A percentile compares a stretch with the other conserved stretches of the same genome.
These are phyloP conservation scores for Drosophila littoralis DNA, from an alignment of 1,140 invertebrate species.

Conservation along the genomic window DNA sequence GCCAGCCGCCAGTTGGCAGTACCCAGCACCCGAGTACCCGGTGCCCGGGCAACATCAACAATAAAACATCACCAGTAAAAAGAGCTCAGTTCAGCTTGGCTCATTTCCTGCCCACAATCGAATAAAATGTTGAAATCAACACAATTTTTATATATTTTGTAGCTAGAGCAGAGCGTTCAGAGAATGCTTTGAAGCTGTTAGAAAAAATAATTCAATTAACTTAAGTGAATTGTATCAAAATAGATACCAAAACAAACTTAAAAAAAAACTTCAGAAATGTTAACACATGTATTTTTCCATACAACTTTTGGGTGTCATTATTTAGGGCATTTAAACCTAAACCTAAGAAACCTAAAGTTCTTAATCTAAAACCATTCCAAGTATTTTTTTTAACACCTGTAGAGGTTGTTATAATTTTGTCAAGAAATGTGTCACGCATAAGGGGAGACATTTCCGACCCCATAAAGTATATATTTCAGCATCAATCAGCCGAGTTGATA, in stretches of 20 bases:
- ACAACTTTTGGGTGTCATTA: too few species aligned
- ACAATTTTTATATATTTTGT: constrained; percentile 17
- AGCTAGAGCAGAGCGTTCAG: constrained; percentile 19
- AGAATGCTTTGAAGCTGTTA: constrained; percentile 2
- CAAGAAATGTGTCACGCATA: too few species aligned
- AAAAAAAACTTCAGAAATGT: neutral
- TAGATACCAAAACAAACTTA: neutral
- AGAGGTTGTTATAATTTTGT: too few species aligned
- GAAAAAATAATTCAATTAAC: constrained; percentile 27
- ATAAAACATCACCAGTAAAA: constrained; percentile 19
- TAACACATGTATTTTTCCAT: too few species aligned
- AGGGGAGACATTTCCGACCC: too few species aligned
- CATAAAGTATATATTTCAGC: too few species aligned
- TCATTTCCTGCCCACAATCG: constrained; percentile 55
- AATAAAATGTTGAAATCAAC: constrained; percentile 48
- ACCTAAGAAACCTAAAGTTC: too few species aligned
- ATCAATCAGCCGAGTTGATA: too few species aligned
- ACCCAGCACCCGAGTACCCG: constrained; percentile 7
- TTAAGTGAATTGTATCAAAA: constrained; percentile 11
- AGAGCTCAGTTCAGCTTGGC: constrained; percentile 11
- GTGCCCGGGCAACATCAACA: constrained; percentile 18
- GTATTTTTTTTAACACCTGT: too few species aligned
- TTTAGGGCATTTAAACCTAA: too few species aligned
- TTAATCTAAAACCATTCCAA: too few species aligned
- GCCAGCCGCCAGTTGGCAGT: constrained; percentile 1